Evolutionary conservation across 2,888 invertebrate species (phyloP).

Genomic region (Polymixis flavicincta): DNA sequence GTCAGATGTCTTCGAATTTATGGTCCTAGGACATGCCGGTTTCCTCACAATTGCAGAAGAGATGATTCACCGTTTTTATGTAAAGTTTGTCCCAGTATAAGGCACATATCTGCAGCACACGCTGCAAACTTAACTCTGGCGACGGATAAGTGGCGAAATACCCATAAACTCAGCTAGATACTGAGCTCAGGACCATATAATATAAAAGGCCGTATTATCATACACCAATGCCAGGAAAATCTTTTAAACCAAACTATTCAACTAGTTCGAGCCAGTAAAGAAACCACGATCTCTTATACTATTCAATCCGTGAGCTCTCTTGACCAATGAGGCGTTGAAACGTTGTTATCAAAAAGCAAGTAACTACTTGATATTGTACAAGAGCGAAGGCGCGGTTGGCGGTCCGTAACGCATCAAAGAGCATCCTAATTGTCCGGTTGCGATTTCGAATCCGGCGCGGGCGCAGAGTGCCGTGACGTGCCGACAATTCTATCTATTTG

Average conservation of each 20-base stretch:
- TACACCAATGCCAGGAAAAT: not conserved
- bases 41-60: not conserved
- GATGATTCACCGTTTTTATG: not conserved
- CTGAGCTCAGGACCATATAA: not conserved
- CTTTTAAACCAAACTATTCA: not conserved
- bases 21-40: no score
- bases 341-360: constrained; percentile 37
- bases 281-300: not conserved
- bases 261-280: not conserved
- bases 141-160: not conserved
- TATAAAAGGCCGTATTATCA: not conserved
- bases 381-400: constrained; percentile 63
- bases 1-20: no score
- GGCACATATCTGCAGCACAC: no score
- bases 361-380: constrained; percentile 45
- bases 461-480: constrained; percentile 74
- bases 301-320: not conserved
- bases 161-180: not conserved
- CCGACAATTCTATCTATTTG: constrained; percentile 69
- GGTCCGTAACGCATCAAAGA: constrained; percentile 80
- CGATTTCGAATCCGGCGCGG: constrained; percentile 81
- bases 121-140: not conserved
- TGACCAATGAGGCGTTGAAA: constrained; percentile 39
- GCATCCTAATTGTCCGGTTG: constrained; percentile 79
- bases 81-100: not conserved